A percentile compares a stretch with the other conserved stretches of the same genome.
Conservation (phyloP, 2,113 vertebrate species). For the Piaya cayana region DNA sequence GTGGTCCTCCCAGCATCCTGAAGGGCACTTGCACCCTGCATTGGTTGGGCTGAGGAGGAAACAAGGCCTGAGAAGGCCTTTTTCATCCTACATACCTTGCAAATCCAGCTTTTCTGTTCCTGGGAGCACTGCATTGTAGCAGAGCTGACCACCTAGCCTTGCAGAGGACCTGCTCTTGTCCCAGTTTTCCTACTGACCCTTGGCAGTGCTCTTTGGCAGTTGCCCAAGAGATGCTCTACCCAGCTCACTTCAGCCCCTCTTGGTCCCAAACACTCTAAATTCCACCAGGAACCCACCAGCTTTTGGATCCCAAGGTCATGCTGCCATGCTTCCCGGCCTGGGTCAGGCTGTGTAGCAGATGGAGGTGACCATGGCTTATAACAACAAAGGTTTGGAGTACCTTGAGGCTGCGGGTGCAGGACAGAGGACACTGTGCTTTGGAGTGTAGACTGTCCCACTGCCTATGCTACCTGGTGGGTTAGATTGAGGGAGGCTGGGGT, state of each 20-base stretch:
- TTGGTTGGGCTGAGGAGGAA: not conserved
- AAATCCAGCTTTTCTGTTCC: not conserved
- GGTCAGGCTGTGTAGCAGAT: not conserved
- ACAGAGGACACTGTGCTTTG: not conserved
- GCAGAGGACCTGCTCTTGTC: not conserved
- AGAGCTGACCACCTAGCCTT: not conserved
- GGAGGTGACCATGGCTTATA: not conserved
- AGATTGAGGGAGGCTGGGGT: not conserved
- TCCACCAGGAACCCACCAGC: fast-evolving
- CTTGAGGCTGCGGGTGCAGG: not conserved
- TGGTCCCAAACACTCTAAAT: not conserved
- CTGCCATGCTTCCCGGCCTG: not conserved
- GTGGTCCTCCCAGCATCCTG: not conserved
- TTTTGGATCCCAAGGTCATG: fast-evolving
- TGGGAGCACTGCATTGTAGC: fast-evolving
- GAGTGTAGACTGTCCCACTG: not conserved
- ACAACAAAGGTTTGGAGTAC: not conserved
- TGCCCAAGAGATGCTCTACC: not conserved
- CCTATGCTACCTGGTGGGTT: not conserved
- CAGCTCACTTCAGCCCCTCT: not conserved
- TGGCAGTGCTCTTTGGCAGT: fast-evolving
- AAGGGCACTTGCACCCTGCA: not conserved
- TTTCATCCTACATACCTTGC: not conserved
- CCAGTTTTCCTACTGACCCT: not conserved
- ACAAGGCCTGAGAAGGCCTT: not conserved